Base-by-base conservation (phyloP, 2,888 invertebrate species). In the Coecobrya sp. region DNA sequence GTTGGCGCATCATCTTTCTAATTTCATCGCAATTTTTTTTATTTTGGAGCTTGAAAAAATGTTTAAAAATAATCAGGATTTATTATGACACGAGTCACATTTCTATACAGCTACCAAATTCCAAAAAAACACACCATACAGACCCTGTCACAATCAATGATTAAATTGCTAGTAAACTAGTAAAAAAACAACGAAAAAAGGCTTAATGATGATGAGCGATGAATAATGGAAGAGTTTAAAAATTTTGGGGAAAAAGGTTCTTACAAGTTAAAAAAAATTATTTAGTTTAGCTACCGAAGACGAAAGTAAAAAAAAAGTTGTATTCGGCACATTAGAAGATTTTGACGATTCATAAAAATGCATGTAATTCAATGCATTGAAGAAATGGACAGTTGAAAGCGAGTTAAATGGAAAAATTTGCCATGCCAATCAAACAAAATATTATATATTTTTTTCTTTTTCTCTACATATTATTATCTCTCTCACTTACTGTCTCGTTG, bases 301-400 rank as follows among this genome's bases (percentile, higher is more conserved):
- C 7, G 49, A 49, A 27, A n/a, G n/a, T n/a, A n/a, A n/a, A 22
- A 25, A 79, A 36, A 42, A 82, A 59, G 36, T 52, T 10, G 19
- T 59, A 59, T 86, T 86, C 86, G 86, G 86, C 86, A 86, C 86
- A 86, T 49, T 25, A 30, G 70, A 70, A 86, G 68, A 85, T 42
- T n/a, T 84, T 82, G 27, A 25, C 62, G 22, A 62, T 42, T 36
- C 49, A 27, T 81, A 62, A 19, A 19, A 81, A 81, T 19, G 8
- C 19, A 73, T 30, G 36, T 10, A 70, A n/a, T n/a, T 11, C 30
- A 82, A 19, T 42, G 45, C 22, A 45, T 11, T 45, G 10, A 22
- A 65, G 84, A n/a, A 65, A 65, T 49, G 79, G 25, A 49, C 13
- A 25, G 27, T 1, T 27, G 5, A 11, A 11, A 19, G n/a, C 4